Evolutionary conservation across 2,113 vertebrate species (phyloP), one percentile per base, ranked within the genome.

Genomic region (Gila orcuttii): DNA sequence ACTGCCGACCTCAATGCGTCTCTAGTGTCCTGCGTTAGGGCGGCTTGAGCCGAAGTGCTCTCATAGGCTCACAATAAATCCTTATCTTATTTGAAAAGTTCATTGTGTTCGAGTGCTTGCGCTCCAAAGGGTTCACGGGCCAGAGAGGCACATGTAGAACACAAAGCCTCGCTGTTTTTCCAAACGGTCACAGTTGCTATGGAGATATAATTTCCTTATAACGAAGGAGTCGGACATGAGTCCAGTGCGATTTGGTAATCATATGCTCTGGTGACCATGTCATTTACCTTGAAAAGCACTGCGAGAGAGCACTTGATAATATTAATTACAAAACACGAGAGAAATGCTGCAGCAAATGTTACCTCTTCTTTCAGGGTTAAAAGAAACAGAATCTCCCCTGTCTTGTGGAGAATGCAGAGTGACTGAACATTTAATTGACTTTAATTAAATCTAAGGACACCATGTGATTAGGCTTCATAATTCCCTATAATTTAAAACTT

Each of bases 1-100:
- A 90, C 90, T 60, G 2, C 83, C 89, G 90, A 92, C 92, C 89
- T 90, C 19, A 85, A 82, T 90, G 89, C 86, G 87, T 88, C 84
- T 66, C 50, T 84, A 83, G 75, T 75, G 88, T 89, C 85, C 90
- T 79, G 62, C 28, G 4, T 89, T 64, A 80, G 87, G 86, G 79
- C 64, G 79, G 74, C 71, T 62, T 79, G 88, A 90, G 87, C 62
- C 60, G 77, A 86, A 60, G 75, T 25, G 71, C 59, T 86, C 84
- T 87, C 83, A 86, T 36, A 39, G 39, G 45, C 66, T 74, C 76
- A 84, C 85, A 88, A 87, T 88, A 76, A 80, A 79, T 81, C 87
- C 84, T 88, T 88, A 88, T 88, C 85, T 86, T 47, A 23, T 77
- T 73, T 69, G 79, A 88, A 79, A 62, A 82, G 62, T 42, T 66